A percentile compares a stretch with the other conserved stretches of the same genome.
These are phyloP conservation scores for Lamproptera curius DNA, from an alignment of 2,888 invertebrate genomes.

Conservation along the genomic window DNA sequence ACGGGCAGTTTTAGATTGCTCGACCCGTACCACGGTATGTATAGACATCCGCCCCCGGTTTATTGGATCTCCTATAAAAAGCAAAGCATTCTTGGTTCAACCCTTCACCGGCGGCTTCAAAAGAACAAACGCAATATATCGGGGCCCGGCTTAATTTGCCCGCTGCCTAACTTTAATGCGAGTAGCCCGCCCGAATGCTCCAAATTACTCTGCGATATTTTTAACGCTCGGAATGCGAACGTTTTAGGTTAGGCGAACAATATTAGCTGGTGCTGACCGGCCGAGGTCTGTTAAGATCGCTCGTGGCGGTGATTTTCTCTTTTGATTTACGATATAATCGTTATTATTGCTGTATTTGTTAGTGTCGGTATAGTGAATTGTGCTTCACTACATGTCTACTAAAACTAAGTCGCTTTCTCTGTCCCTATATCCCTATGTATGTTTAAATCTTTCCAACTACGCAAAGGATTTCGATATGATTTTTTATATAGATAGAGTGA, in stretches of 20 bases:
- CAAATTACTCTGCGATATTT: constrained; percentile 75
- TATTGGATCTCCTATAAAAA: constrained; percentile 72
- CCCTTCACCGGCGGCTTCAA: constrained; percentile 75
- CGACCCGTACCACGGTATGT: constrained; percentile 14
- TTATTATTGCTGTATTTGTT: too few species aligned
- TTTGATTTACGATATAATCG: too few species aligned
- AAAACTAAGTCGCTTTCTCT: too few species aligned
- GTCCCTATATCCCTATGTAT: too few species aligned
- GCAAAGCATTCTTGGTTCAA: constrained; percentile 78
- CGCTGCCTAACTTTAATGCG: constrained; percentile 69
- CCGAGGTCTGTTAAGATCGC: constrained; percentile 22
- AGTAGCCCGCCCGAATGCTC: constrained; percentile 67
- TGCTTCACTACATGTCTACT: too few species aligned
- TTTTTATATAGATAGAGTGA: too few species aligned
- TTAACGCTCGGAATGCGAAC: constrained; percentile 73
- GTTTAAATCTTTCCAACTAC: too few species aligned
- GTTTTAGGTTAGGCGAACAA: constrained; percentile 65
- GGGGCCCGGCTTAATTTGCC: constrained; percentile 73
- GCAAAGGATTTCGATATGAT: too few species aligned
- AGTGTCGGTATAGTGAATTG: too few species aligned
- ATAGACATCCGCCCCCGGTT: constrained; percentile 41
- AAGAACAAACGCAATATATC: constrained; percentile 78
- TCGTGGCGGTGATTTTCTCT: too few species aligned
- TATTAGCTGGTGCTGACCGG: constrained; percentile 56
- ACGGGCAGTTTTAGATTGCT: constrained; percentile 18